Conservation (phyloP, 2,888 invertebrate species). For the Ctena decussata region DNA sequence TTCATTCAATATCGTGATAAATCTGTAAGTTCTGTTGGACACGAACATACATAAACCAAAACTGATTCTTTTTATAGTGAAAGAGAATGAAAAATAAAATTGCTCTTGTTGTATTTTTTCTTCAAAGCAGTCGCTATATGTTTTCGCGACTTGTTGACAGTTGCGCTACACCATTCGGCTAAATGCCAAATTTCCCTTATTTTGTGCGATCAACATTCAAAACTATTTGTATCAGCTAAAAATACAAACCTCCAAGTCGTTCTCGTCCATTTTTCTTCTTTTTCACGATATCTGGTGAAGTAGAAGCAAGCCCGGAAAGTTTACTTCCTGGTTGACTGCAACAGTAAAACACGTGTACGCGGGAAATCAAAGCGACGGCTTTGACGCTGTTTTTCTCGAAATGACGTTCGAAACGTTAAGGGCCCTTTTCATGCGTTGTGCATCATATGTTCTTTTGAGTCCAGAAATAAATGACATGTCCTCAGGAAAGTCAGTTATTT, state of each 20-base stretch:
- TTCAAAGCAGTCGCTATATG: neutral
- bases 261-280: neutral
- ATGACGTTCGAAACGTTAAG: neutral
- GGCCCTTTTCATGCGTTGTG: neutral
- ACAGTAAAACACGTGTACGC: neutral
- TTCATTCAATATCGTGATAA: neutral
- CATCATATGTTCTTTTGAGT: too few relatives aligned
- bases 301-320: neutral
- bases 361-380: neutral
- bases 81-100: neutral
- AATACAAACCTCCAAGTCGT: neutral
- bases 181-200: neutral
- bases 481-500: too few relatives aligned
- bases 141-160: neutral
- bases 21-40: neutral
- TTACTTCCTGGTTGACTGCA: neutral
- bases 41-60: neutral
- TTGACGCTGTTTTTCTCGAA: neutral
- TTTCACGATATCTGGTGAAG: too few relatives aligned
- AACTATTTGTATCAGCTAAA: neutral
- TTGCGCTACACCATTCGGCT: neutral
- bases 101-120: neutral
- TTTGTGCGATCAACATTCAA: neutral
- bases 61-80: neutral
- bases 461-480: too few relatives aligned